Percentiles rank a stretch among this genome's conserved stretches.
phyloP scores from a whole-genome alignment of 1,140 invertebrate genomes.

The Sarcophaga peregrina region DNA sequence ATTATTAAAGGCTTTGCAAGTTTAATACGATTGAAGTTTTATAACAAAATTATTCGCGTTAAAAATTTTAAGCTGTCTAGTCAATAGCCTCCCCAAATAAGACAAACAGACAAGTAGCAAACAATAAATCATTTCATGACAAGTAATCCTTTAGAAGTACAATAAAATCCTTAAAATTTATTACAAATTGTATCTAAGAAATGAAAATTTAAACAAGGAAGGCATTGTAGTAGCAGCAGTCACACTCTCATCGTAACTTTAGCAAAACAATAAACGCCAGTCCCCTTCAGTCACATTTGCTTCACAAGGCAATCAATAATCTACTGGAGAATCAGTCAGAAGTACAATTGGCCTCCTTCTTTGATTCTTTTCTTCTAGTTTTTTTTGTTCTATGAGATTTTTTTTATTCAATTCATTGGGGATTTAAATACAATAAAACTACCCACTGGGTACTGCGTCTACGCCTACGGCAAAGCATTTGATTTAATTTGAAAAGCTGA shows the following conservation, averaged over 20 bases:
- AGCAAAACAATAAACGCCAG: not conserved
- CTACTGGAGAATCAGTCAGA: not conserved
- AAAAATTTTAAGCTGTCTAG: not conserved
- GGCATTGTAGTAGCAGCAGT: too few species aligned
- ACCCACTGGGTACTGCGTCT: not conserved
- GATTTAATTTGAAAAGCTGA: too few species aligned
- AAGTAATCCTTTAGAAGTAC: not conserved
- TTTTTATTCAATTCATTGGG: not conserved
- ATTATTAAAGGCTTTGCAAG: not conserved
- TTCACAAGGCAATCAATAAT: not conserved
- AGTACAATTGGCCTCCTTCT: not conserved
- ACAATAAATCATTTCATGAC: not conserved
- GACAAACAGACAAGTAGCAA: too few species aligned
- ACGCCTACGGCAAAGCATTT: too few species aligned
- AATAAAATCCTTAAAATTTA: conserved; percentile 13
- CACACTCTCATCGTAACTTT: too few species aligned
- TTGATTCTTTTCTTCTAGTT: not conserved
- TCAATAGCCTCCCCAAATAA: not conserved
- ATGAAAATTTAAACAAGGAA: too few species aligned
- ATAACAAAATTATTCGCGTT: not conserved
- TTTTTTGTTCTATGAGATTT: not conserved
- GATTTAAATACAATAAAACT: conserved; percentile 2
- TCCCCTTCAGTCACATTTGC: not conserved
- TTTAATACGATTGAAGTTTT: not conserved
- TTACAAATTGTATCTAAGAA: not conserved